A percentile compares a stretch with the other conserved stretches of the same genome.
Conservation (phyloP, 2,113 vertebrate species). For the Silurus glanis region DNA sequence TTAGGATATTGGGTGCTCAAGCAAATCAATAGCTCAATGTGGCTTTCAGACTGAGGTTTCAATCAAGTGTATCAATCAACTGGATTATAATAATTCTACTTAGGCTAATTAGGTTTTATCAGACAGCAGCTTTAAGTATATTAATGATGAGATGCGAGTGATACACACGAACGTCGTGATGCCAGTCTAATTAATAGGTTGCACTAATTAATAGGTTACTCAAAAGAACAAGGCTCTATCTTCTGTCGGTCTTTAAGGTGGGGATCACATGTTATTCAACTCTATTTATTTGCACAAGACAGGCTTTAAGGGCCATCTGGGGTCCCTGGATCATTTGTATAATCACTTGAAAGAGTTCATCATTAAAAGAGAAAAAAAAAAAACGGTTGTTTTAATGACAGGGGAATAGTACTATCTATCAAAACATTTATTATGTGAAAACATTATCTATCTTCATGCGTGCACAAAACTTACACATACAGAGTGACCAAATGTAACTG, state of each 20-base stretch:
- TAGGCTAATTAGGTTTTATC: conserved; percentile 31
- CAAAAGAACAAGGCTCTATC: conserved; percentile 3
- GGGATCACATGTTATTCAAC: conserved; percentile 23
- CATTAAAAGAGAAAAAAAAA: conserved; percentile 9
- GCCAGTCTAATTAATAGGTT: conserved; percentile 26
- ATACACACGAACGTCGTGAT: conserved; percentile 13
- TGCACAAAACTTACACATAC: not conserved
- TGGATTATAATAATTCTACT: conserved; percentile 36
- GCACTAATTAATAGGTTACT: conserved; percentile 17
- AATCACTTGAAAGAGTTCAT: conserved; percentile 41
- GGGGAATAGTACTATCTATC: not conserved
- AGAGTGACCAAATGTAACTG: not conserved
- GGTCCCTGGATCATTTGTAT: conserved; percentile 41
- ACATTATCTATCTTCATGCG: not conserved
- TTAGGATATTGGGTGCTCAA: conserved; percentile 38
- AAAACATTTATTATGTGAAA: not conserved
- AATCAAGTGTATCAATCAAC: conserved; percentile 39
- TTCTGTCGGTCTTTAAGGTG: conserved; percentile 19
- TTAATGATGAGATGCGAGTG: not conserved
- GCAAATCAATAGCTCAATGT: conserved; percentile 38
- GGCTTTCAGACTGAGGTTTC: conserved; percentile 33
- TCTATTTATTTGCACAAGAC: conserved; percentile 34
- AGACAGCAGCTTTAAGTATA: conserved; percentile 28
- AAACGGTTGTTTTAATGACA: not conserved
- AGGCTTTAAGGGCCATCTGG: conserved; percentile 29